Evolutionary conservation across 2,888 invertebrate genomes (phyloP), one percentile per base, ranked within the genome.

Genomic region (Anagyrus pseudococci): DNA sequence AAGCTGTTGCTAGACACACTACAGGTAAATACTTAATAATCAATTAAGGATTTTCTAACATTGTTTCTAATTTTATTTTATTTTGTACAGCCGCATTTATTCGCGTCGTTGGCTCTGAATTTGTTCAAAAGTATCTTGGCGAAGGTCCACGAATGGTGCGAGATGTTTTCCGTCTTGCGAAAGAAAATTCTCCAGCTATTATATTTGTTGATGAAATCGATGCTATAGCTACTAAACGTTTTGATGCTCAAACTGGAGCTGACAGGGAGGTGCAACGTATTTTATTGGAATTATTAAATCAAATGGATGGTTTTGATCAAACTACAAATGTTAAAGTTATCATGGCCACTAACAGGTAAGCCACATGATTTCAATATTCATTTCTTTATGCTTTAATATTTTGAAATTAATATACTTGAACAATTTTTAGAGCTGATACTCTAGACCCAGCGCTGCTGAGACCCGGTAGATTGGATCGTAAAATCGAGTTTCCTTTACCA

Each of bases 161-260:
- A 67, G 99, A 99, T 81, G 98, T 99, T 15, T 99, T 99, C 83
- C 90, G 99, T 74, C 86, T 99, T 68, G 99, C 99, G 19, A 97
- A 98, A 81, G 99, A 99, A 83, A 99, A 99, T 84, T 93, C 98
- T 1, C 99, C 99, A 1, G 98, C 98, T 1, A 99, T 99, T 73
- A 99, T 99, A 73, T 99, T 99, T 81, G 99, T 99, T 76, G 99
- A 99, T 83, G 99, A 99, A 84, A 99, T 99, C 75, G 99, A 99
- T 83, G 99, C 99, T 40, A 99, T 99, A 73, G 99, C 98, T 13
- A 99, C 99, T 4, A 99, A 99, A 83, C 88, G 98, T 76, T 96
- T 98, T 82, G 98, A 98, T 83, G 98, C 98, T 2, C 98, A 98
- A 82, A 98, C 98, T 67, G 98, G 98, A 73, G 98, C 97, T 55